Base-by-base conservation (phyloP, 1,140 invertebrate genomes). In the Branchinecta lynchi region DNA sequence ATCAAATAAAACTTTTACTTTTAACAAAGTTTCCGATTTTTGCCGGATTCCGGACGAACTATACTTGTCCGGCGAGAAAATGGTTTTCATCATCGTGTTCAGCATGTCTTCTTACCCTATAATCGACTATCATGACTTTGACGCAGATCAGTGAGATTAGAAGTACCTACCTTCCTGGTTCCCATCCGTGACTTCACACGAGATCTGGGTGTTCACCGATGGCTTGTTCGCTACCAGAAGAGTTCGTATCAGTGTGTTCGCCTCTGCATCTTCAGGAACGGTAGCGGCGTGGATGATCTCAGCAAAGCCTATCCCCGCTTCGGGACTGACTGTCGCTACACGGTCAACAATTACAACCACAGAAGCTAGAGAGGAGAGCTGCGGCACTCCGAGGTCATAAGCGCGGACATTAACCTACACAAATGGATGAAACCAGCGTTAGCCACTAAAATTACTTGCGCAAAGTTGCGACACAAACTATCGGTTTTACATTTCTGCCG, bases 361-460 rank as follows among this genome's bases (percentile, higher is more conserved):
- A 0, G 87, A 89, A 1, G 86, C 85, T 5, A 89, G 85, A 0
- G 88, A 89, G 7, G 86, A 88, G 68, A 93, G 80, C 73, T 87
- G 85, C 0, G 92, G 92, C 45, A 91, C 88, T 0, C 89, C 90
- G 72, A 90, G 82, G 76, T 96, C 92, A 75, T 89, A 91, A 0
- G 89, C 92, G 71, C 86, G 84, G 0, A 96, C 86, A 76, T 91
- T 87, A 66, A 94, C 85, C 86, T 87, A 74, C 60, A 77, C 75
- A 66, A 45, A 17, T 66, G 72, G 72, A 69, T 66, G 32, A 74
- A 72, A 65, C 46, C 65, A 68, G 17, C 12, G 65, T 17, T 20
- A 17, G 17, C 15, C 15, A 43, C 10, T 5, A 65, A 15, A 12
- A 66, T 32, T 32, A 5, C 32, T 5, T 32, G 5, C 32, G 32